Evolutionary conservation across 2,888 invertebrate genomes (phyloP).

Genomic region (Teinopalpus imperialis): DNA sequence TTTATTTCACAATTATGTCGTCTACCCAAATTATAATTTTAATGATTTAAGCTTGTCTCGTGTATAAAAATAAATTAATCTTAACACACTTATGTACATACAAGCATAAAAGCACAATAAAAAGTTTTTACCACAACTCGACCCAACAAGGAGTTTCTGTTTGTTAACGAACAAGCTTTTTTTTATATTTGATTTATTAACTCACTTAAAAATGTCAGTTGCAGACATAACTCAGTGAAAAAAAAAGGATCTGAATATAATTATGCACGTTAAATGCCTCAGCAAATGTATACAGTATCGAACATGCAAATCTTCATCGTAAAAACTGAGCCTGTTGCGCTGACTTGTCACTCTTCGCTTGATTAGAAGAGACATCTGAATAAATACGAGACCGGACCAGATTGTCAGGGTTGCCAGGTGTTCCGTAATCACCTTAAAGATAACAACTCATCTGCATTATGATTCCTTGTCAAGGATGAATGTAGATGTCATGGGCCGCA

Average conservation of each 20-base stretch:
- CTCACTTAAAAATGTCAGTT: constrained; percentile 13
- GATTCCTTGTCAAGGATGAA: too few relatives aligned
- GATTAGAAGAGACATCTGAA: constrained; percentile 24
- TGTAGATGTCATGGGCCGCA: too few relatives aligned
- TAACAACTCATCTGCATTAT: too few relatives aligned
- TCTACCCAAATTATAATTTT: too few relatives aligned
- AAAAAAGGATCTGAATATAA: constrained; percentile 12
- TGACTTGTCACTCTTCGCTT: constrained; percentile 19
- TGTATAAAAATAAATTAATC: too few relatives aligned
- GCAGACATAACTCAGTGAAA: constrained; percentile 10
- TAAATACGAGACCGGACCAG: constrained; percentile 14
- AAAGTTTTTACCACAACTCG: too few relatives aligned
- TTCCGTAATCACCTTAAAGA: too few relatives aligned
- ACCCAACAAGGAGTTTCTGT: neutral
- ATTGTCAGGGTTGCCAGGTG: constrained; percentile 12
- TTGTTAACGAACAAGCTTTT: constrained; percentile 2
- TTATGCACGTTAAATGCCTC: constrained; percentile 8
- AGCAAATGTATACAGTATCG: constrained; percentile 19
- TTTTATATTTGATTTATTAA: constrained; percentile 16
- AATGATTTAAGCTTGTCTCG: too few relatives aligned
- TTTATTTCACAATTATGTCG: too few relatives aligned
- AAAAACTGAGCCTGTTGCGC: constrained; percentile 19
- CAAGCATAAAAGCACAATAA: too few relatives aligned
- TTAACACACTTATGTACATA: too few relatives aligned
- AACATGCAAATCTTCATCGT: constrained; percentile 20